Evolutionary conservation across 2,113 vertebrate species (phyloP).

Genomic region (Dolichallabes microphthalmus): DNA sequence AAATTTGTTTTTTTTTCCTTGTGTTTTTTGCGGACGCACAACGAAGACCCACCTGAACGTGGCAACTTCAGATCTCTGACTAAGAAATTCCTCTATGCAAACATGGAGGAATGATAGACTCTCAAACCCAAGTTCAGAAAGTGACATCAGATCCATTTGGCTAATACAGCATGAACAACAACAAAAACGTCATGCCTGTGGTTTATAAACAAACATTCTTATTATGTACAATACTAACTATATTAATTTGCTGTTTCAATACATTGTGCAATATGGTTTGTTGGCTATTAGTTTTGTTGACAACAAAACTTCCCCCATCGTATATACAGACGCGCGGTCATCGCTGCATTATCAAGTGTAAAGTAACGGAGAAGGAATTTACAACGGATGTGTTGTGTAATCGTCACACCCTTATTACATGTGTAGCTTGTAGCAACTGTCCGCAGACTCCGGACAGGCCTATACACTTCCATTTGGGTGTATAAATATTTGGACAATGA

Average conservation of each 20-base stretch:
- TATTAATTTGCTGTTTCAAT: background rate
- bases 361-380: background rate
- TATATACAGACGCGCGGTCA: no score
- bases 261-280: background rate
- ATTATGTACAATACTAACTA: background rate
- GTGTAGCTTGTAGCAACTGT: background rate
- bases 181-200: background rate
- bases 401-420: background rate
- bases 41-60: no score
- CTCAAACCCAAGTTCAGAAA: background rate
- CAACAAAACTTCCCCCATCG: background rate
- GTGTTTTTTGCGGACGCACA: no score
- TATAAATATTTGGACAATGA: no score
- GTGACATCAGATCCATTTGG: background rate
- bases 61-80: no score
- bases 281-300: background rate
- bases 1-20: no score
- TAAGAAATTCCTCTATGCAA: background rate
- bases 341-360: background rate
- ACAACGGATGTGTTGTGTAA: background rate
- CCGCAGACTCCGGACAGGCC: background rate
- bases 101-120: background rate
- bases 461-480: background rate
- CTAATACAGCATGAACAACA: background rate
- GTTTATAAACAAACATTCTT: background rate